Conservation (phyloP, 2,797 vertebrate species). For the Danio choprae region DNA sequence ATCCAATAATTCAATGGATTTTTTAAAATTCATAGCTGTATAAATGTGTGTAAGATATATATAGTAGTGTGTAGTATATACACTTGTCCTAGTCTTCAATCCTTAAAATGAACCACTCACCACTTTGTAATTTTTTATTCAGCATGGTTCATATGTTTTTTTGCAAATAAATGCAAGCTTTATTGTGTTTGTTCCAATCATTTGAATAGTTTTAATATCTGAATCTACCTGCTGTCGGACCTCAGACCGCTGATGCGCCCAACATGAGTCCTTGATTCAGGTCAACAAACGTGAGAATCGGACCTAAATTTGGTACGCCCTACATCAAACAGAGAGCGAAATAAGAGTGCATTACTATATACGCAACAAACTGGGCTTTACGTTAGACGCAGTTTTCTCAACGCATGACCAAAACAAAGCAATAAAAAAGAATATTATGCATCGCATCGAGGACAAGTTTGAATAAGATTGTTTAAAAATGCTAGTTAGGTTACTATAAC, state of each 20-base stretch:
- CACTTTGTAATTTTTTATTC: too few relatives aligned
- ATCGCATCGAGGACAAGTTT: background rate
- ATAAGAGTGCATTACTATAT: background rate
- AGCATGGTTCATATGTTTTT: too few relatives aligned
- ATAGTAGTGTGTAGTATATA: too few relatives aligned
- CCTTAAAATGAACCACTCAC: too few relatives aligned
- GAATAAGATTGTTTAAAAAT: background rate
- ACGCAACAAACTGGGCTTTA: constrained; percentile 26
- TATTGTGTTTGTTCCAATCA: too few relatives aligned
- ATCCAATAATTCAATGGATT: too few relatives aligned
- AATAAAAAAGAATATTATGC: background rate
- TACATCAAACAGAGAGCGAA: background rate
- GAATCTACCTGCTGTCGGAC: constrained; percentile 32
- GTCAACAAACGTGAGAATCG: background rate
- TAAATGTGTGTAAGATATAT: too few relatives aligned
- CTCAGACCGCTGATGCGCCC: constrained; percentile 30
- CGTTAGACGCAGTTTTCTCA: background rate
- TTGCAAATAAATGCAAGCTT: too few relatives aligned
- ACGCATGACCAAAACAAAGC: background rate
- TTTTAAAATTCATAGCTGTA: too few relatives aligned
- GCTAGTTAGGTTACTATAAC: background rate
- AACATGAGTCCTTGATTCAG: constrained; percentile 28
- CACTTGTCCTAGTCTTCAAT: too few relatives aligned
- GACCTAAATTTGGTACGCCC: background rate
- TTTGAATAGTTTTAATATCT: background rate